Evolutionary conservation across 2,888 invertebrate species (phyloP).

Genomic region (Cryptosula pallasiana): DNA sequence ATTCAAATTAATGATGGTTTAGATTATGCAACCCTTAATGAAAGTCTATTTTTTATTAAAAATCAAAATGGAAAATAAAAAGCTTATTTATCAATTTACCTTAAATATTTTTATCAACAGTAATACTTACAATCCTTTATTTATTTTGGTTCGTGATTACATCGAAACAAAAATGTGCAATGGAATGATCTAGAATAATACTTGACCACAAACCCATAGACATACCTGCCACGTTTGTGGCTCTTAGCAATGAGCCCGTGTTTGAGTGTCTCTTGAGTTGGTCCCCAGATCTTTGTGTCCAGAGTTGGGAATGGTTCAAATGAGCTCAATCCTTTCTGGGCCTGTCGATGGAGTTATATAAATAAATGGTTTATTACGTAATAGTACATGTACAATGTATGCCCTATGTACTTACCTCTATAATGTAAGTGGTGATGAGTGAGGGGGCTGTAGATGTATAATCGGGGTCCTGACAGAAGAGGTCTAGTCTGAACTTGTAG

Average conservation of each 20-base stretch:
- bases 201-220: too few relatives aligned
- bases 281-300: constrained; percentile 3
- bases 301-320: background rate
- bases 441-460: background rate
- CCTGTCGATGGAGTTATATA: background rate
- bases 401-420: background rate
- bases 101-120: too few relatives aligned
- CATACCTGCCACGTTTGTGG: constrained; percentile 17
- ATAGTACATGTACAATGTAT: background rate
- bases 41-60: too few relatives aligned
- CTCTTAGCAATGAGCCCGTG: constrained; percentile 4
- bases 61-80: too few relatives aligned
- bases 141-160: too few relatives aligned
- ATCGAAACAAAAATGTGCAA: too few relatives aligned
- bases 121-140: too few relatives aligned
- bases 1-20: too few relatives aligned
- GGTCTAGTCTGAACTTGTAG: constrained; percentile 1
- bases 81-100: too few relatives aligned
- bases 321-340: background rate
- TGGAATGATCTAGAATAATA: too few relatives aligned
- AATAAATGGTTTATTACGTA: background rate
- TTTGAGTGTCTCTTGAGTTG: background rate
- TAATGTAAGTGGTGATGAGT: constrained; percentile 3
- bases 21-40: too few relatives aligned
- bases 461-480: constrained; percentile 17